These are phyloP conservation scores for Emydura subglobosa DNA, from an alignment of 2,113 vertebrate genomes.

Conservation along the genomic window DNA sequence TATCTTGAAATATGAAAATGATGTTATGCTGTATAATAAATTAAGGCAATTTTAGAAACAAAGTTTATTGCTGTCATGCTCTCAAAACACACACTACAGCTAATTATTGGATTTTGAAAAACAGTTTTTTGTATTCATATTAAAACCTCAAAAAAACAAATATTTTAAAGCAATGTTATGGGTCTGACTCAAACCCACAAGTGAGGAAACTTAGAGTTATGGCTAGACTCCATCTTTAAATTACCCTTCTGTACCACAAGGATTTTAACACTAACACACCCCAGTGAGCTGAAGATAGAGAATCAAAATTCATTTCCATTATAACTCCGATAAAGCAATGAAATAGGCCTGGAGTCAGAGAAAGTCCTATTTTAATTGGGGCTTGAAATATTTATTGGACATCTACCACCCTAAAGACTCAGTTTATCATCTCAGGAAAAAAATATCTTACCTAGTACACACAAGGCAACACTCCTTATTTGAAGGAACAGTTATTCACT, in stretches of 20 bases:
- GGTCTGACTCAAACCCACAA: neutral
- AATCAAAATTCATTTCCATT: neutral
- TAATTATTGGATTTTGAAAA: constrained; percentile 9
- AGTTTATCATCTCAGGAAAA: neutral
- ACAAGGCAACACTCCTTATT: neutral
- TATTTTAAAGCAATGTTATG: constrained; percentile 1
- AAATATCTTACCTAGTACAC: neutral
- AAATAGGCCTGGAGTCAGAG: neutral
- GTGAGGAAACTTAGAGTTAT: constrained; percentile 3
- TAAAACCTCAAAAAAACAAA: neutral
- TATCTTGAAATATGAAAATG: neutral
- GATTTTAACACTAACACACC: constrained; percentile 30
- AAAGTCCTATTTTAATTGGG: neutral
- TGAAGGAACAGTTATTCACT: neutral
- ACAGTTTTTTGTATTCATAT: neutral
- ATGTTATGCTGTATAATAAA: neutral
- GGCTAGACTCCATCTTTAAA: neutral
- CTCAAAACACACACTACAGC: neutral
- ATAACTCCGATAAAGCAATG: neutral
- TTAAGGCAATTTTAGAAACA: constrained; percentile 17
- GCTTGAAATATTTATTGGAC: neutral
- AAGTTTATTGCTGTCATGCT: neutral
- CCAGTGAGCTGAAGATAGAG: neutral
- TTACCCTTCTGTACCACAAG: neutral
- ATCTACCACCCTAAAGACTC: neutral